These are phyloP conservation scores for Eunapius fragilis DNA, from an alignment of 37 sponge, comb jelly and placozoan species.

Conservation along the genomic window DNA sequence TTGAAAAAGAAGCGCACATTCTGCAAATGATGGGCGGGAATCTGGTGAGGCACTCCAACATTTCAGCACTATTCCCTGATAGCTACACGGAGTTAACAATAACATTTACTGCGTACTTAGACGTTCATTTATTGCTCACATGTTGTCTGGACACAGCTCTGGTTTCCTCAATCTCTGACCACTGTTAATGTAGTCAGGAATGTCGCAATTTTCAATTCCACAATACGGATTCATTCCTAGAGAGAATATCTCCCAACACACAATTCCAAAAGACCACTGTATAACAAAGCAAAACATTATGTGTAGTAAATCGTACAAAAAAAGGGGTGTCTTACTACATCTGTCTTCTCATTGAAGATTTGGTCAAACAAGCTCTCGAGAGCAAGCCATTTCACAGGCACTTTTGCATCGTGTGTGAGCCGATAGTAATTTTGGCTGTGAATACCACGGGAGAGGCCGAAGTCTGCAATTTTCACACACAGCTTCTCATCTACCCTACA, in stretches of 20 bases:
- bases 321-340: conserved; percentile 37
- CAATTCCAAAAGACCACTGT: conserved; percentile 69
- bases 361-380: conserved; percentile 56
- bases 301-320: background rate
- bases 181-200: conserved; percentile 42
- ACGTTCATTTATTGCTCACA: conserved; percentile 20
- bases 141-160: conserved; percentile 22
- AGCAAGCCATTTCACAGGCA: conserved; percentile 68
- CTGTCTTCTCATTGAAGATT: conserved; percentile 47
- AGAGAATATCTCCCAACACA: conserved; percentile 62
- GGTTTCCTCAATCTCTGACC: conserved; percentile 56
- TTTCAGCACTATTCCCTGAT: background rate
- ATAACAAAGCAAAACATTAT: background rate
- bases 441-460: conserved; percentile 54
- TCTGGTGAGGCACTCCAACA: background rate
- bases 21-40: background rate
- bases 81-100: background rate
- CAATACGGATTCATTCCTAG: conserved; percentile 46
- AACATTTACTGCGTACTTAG: background rate
- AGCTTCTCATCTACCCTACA: conserved; percentile 62
- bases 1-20: background rate
- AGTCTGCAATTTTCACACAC: conserved; percentile 53
- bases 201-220: conserved; percentile 47
- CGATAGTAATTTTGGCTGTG: conserved; percentile 42
- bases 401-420: conserved; percentile 9